Base-by-base conservation (phyloP, 2,113 vertebrate genomes). In the Chitala chitala region DNA sequence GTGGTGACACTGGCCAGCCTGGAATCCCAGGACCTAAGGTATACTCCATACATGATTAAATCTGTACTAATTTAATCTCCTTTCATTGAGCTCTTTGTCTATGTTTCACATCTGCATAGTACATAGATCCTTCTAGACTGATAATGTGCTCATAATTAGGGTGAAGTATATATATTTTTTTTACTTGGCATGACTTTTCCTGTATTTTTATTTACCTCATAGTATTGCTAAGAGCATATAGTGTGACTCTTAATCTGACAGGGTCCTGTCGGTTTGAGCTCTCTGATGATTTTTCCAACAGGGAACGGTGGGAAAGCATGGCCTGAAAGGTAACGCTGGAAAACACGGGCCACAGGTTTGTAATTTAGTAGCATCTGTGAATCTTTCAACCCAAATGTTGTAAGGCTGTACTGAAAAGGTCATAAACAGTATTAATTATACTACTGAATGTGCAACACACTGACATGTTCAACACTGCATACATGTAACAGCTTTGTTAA, bases 311-410 rank as follows among this genome's bases (percentile, higher is more conserved):
- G 93, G 94, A 68, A 74, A 82, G 0, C 78, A 72, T 0, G 94
- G 94, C 48, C 66, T 50, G 1, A 90, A 87, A 83, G 94, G 93
- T 71, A 89, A 94, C 1, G 1, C 40, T 0, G 94, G 94, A 65
- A 87, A 81, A 3, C 78, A 75, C 0, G 92, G 93, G 5, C 78
- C 77, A 0, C 56, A 3, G 78, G 94, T 95, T 82, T 89, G 90
- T 85, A n/a, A 46, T 40, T 31, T 33, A 2, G 22, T 5, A 17
- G n/a, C 6, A 48, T 63, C 59, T n/a, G 10, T 38, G 33, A 38
- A 20, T 33, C 38, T 63, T 63, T 17, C 20, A 17, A 33, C 36
- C 12, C 13, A 61, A 36, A n/a, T n/a, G n/a, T n/a, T n/a, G n/a
- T n/a, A n/a, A n/a, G n/a, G n/a, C n/a, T n/a, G n/a, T n/a, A n/a